Conservation (phyloP, 2,797 vertebrate genomes). For the Scleropages formosus region DNA sequence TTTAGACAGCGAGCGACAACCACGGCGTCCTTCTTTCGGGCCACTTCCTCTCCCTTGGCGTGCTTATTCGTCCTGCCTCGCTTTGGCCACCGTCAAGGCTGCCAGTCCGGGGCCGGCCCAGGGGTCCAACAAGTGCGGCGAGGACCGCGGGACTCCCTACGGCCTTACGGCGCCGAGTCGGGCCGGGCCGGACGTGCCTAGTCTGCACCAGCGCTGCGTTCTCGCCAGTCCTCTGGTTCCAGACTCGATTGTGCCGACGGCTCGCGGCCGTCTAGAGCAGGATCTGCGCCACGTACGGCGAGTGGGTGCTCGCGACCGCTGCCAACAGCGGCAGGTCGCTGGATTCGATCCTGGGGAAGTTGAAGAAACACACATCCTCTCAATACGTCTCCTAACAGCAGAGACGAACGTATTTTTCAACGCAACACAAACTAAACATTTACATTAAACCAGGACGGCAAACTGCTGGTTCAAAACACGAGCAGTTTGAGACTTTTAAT, state of each 20-base stretch:
- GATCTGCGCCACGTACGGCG: slow-evolving; percentile 96
- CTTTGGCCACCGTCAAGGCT: not conserved
- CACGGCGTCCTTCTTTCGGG: slow-evolving; percentile 46
- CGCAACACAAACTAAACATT: no score
- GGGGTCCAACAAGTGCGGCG: slow-evolving; percentile 25
- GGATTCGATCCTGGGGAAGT: slow-evolving; percentile 86
- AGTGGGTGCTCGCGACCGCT: slow-evolving; percentile 95
- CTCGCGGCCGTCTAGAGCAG: slow-evolving; percentile 75
- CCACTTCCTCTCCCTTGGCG: not conserved
- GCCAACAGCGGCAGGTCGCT: slow-evolving; percentile 95
- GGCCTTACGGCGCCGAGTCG: slow-evolving; percentile 6
- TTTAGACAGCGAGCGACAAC: slow-evolving; percentile 39
- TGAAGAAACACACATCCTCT: slow-evolving; percentile 20
- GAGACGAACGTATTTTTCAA: not conserved
- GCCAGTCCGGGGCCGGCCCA: slow-evolving; percentile 14
- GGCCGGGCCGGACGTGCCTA: not conserved
- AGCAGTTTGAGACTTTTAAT: no score
- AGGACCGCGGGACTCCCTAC: slow-evolving; percentile 7
- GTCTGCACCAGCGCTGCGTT: slow-evolving; percentile 26
- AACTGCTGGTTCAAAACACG: no score
- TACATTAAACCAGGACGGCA: no score
- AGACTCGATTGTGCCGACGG: slow-evolving; percentile 11
- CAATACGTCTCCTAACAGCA: not conserved
- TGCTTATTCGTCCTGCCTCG: not conserved
- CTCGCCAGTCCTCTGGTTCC: slow-evolving; percentile 25